Evolutionary conservation across 53 echinoderm and acorn worm species (phyloP).

Genomic region (Paelopatides confundens): DNA sequence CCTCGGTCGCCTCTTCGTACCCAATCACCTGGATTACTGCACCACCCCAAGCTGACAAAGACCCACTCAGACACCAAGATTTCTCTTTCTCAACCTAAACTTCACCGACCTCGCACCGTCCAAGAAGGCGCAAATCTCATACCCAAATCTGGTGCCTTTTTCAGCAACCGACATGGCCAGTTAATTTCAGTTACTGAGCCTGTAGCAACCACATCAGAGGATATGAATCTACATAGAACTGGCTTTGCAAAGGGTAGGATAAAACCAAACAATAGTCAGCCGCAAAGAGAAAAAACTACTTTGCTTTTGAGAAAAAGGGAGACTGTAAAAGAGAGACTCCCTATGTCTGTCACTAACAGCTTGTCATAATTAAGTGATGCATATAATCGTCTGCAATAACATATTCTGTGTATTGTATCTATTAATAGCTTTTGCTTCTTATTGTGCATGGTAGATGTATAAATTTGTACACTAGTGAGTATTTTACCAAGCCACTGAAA

Average conservation of each 20-base stretch:
- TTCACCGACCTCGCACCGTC: constrained; percentile 28
- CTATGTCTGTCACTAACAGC: constrained; percentile 35
- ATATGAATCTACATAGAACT: constrained; percentile 58
- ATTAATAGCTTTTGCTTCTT: not conserved
- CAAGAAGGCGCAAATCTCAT: constrained; percentile 39
- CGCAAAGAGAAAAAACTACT: constrained; percentile 66
- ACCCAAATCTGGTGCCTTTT: constrained; percentile 80
- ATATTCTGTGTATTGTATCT: not conserved
- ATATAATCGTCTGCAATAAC: not conserved
- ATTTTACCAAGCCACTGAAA: constrained; percentile 5
- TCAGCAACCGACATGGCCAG: constrained; percentile 79
- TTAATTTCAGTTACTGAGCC: constrained; percentile 18
- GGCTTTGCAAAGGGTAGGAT: constrained; percentile 76
- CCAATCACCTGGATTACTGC: not conserved
- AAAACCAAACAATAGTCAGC: constrained; percentile 80
- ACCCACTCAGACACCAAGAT: constrained; percentile 28
- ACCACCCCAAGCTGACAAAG: constrained; percentile 20
- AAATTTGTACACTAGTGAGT: not conserved
- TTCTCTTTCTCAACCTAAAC: not conserved
- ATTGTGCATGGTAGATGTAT: not conserved
- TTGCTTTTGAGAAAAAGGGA: constrained; percentile 23
- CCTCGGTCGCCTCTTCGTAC: constrained; percentile 7
- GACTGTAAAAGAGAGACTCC: not conserved
- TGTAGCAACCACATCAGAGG: constrained; percentile 68
- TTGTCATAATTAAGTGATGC: too few relatives aligned